A percentile compares a stretch with the other conserved stretches of the same genome.
Evolutionary conservation across 2,797 vertebrate species (phyloP).

Genomic region (Ptychadena robeensis): DNA sequence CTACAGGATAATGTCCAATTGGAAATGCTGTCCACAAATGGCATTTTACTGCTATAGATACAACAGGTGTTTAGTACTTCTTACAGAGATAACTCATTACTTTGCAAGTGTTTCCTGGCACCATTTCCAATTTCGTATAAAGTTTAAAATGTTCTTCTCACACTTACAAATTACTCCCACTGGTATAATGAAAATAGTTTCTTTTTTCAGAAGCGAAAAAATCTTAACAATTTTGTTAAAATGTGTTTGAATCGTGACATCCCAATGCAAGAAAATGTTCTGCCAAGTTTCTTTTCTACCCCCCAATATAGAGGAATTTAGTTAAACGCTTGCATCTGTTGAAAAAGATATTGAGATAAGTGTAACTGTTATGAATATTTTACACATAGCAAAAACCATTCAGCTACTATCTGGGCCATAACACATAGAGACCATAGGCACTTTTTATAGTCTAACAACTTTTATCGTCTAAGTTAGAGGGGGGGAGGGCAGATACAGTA

Average conservation of each 20-base stretch:
- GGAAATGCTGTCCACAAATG: not conserved
- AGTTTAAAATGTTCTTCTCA: slow-evolving; percentile 38
- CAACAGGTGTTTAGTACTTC: not conserved
- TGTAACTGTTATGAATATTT: not conserved
- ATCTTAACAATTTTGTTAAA: slow-evolving; percentile 41
- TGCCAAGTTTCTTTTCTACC: slow-evolving; percentile 25
- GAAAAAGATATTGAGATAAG: not conserved
- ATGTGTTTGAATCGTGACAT: slow-evolving; percentile 48
- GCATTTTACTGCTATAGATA: not conserved
- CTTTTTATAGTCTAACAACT: too few species aligned
- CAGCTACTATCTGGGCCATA: too few species aligned
- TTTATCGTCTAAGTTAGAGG: too few species aligned
- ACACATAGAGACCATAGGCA: too few species aligned
- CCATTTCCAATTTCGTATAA: not conserved
- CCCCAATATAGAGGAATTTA: slow-evolving; percentile 25
- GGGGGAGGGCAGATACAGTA: too few species aligned
- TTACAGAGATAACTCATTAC: slow-evolving; percentile 6
- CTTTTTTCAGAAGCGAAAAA: slow-evolving; percentile 29
- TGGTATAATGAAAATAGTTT: slow-evolving; percentile 32
- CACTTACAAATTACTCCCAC: slow-evolving; percentile 36
- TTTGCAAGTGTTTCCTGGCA: slow-evolving; percentile 20
- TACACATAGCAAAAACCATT: not conserved
- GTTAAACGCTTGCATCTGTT: slow-evolving; percentile 23
- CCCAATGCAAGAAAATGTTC: slow-evolving; percentile 37
- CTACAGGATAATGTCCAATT: too few species aligned